phyloP scores from a whole-genome alignment of 2,113 vertebrate species.

The Ochotona princeps region DNA sequence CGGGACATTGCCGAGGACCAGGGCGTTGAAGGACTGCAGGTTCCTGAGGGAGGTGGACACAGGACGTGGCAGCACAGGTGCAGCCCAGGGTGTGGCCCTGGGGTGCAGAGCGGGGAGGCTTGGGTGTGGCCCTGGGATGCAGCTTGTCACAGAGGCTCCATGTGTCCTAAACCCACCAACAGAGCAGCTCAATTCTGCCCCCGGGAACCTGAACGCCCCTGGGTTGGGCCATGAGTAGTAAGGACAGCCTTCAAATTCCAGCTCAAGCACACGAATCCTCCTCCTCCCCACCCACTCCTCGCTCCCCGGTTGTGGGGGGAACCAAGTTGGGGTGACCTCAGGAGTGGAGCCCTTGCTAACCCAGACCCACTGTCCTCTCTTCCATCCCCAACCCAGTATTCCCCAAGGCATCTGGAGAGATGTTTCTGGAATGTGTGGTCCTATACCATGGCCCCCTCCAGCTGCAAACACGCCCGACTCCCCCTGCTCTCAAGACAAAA shows the following conservation, averaged over 20 bases:
- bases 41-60: constrained; percentile 86
- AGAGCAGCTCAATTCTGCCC: background rate
- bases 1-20: constrained; percentile 86
- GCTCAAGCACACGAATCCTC: background rate
- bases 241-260: background rate
- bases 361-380: background rate
- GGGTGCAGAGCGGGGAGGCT: no score
- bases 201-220: rapidly evolving
- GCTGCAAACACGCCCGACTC: no score
- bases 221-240: background rate
- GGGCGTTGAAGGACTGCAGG: constrained; percentile 88
- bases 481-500: no score
- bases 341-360: no score
- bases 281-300: rapidly evolving
- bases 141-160: no score
- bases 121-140: no score
- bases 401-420: background rate
- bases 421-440: background rate
- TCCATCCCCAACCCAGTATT: background rate
- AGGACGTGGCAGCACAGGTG: no score
- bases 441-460: no score
- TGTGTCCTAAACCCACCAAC: background rate
- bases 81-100: no score
- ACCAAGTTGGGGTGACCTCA: no score
- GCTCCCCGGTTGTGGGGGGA: background rate